These are phyloP conservation scores for Osmerus eperlanus DNA, from an alignment of 2,113 vertebrate species.

Conservation along the genomic window DNA sequence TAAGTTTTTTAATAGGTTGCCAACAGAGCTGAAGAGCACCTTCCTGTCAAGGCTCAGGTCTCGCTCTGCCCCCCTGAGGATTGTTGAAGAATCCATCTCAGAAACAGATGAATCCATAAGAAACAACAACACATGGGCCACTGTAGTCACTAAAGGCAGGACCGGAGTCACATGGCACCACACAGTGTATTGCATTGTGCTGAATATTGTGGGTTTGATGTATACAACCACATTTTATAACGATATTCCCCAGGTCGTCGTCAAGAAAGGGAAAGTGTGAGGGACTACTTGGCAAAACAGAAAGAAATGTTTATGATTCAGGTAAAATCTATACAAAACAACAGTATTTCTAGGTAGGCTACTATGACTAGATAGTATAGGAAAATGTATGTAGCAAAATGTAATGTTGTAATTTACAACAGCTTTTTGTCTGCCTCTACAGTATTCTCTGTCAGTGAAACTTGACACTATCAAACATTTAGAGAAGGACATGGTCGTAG, in stretches of 20 bases:
- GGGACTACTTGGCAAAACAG: conserved; percentile 62
- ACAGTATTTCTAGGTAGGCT: not conserved
- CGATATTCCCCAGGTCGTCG: conserved; percentile 39
- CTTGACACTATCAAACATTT: conserved; percentile 48
- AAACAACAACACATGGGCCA: not conserved
- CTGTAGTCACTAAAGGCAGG: not conserved
- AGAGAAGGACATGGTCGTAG: conserved; percentile 38
- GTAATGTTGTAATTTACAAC: not conserved
- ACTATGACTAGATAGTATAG: too few relatives aligned
- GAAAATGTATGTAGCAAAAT: not conserved
- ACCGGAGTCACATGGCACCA: not conserved
- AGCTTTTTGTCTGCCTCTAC: conserved; percentile 2
- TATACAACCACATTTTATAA: not conserved
- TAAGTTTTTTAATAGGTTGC: conserved; percentile 8
- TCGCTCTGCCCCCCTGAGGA: conserved; percentile 6
- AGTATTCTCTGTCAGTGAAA: conserved; percentile 63
- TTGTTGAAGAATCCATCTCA: not conserved
- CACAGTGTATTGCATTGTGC: too few relatives aligned
- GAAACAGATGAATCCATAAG: conserved; percentile 9
- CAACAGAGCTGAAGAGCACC: conserved; percentile 14
- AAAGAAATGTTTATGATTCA: conserved; percentile 64
- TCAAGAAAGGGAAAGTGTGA: conserved; percentile 46
- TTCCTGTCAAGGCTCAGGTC: conserved; percentile 2
- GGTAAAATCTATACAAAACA: conserved; percentile 45
- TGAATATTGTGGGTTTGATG: too few relatives aligned